These are phyloP conservation scores for Periophthalmus magnuspinnatus DNA, from an alignment of 2,797 vertebrate genomes.

Conservation along the genomic window DNA sequence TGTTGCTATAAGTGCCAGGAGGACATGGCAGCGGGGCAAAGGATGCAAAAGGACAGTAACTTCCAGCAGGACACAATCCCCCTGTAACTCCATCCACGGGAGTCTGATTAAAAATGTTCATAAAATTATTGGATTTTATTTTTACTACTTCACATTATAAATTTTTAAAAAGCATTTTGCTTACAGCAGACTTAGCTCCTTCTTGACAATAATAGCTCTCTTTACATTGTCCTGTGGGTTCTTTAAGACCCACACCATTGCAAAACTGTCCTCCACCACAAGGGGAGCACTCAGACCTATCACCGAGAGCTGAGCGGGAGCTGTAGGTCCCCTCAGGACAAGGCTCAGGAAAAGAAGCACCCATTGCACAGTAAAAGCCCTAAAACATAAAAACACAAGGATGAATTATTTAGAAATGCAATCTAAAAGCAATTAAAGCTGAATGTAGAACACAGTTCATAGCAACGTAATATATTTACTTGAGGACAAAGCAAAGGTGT, in stretches of 20 bases:
- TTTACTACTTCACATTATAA: background rate
- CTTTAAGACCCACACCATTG: slow-evolving; percentile 71
- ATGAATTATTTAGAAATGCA: background rate
- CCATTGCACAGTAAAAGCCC: slow-evolving; percentile 83
- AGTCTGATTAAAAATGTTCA: slow-evolving; percentile 63
- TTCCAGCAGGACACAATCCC: slow-evolving; percentile 78
- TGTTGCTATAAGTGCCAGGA: slow-evolving; percentile 83
- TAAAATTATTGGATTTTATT: background rate
- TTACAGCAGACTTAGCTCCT: slow-evolving; percentile 81
- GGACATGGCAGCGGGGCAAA: slow-evolving; percentile 81
- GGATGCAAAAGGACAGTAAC: slow-evolving; percentile 78
- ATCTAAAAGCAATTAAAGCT: background rate
- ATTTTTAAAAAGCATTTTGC: slow-evolving; percentile 27
- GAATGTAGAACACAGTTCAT: background rate
- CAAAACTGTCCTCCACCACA: slow-evolving; percentile 84
- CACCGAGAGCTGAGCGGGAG: slow-evolving; percentile 65
- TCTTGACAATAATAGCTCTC: slow-evolving; percentile 85
- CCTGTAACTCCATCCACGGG: slow-evolving; percentile 81
- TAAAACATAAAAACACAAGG: slow-evolving; percentile 36
- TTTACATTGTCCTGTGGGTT: slow-evolving; percentile 79
- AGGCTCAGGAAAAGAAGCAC: slow-evolving; percentile 73
- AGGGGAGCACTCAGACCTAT: slow-evolving; percentile 70
- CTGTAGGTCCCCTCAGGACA: slow-evolving; percentile 81
- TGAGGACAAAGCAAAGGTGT: slow-evolving; percentile 77
- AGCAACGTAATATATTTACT: slow-evolving; percentile 39